phyloP scores from a whole-genome alignment of 1,140 invertebrate species.

The Trichonephila inaurata region DNA sequence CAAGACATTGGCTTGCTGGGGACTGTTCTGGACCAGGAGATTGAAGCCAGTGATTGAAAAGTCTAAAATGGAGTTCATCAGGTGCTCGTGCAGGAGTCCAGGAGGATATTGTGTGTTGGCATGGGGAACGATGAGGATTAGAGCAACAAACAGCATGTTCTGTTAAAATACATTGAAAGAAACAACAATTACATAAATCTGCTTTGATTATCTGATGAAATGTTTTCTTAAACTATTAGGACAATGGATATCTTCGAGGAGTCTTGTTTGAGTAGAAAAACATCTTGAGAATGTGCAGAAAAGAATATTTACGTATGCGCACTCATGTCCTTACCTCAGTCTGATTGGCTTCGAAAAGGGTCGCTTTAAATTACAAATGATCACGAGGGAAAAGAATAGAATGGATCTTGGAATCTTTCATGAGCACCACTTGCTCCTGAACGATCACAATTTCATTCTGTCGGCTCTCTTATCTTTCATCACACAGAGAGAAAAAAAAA shows the following conservation, averaged over 20 bases:
- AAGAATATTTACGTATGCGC: background rate
- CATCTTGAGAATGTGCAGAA: background rate
- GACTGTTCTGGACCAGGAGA: slow-evolving; percentile 7
- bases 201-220: background rate
- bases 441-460: slow-evolving; percentile 29
- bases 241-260: background rate
- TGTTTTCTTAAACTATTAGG: background rate
- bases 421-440: too few species aligned
- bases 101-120: background rate
- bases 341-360: background rate
- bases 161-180: background rate
- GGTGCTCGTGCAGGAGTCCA: slow-evolving; percentile 19
- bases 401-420: background rate
- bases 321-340: slow-evolving; percentile 20
- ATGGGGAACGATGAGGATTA: background rate
- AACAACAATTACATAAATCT: background rate
- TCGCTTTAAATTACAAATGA: background rate
- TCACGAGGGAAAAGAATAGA: background rate
- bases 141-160: background rate
- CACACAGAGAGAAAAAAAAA: slow-evolving; percentile 20
- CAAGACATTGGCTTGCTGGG: slow-evolving; percentile 82
- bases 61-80: slow-evolving; percentile 51
- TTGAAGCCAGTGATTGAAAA: slow-evolving; percentile 50
- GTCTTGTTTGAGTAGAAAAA: background rate
- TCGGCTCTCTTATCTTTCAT: slow-evolving; percentile 38